These are phyloP conservation scores for Mustela lutreola DNA, from an alignment of 2,113 vertebrate species.

Conservation along the genomic window DNA sequence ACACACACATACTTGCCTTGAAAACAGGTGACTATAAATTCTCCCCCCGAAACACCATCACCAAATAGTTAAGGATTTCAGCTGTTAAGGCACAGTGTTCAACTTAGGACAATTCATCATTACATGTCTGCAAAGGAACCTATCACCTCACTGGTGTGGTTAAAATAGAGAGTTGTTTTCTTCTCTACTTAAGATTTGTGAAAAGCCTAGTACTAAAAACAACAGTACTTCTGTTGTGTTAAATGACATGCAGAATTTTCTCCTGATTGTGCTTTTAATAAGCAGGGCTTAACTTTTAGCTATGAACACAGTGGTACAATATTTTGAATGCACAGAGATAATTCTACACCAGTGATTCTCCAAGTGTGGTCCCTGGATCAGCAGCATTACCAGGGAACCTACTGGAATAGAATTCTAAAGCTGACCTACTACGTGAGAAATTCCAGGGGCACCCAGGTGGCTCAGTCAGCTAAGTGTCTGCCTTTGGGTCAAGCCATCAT, in stretches of 20 bases:
- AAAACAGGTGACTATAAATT: background rate
- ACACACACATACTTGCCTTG: background rate
- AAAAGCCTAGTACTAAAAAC: background rate
- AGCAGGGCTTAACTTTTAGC: background rate
- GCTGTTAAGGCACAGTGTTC: background rate
- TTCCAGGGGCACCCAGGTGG: background rate
- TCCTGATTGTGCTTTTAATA: constrained; percentile 52
- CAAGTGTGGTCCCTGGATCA: background rate
- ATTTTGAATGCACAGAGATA: background rate
- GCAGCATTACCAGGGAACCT: background rate
- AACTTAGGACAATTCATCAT: background rate
- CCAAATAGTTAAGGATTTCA: background rate
- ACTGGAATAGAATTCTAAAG: background rate
- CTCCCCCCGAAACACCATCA: background rate
- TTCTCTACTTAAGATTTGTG: background rate
- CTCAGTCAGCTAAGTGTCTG: background rate
- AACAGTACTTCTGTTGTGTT: background rate
- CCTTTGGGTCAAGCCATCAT: background rate
- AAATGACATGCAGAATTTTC: background rate
- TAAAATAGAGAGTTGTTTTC: background rate
- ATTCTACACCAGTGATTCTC: constrained; percentile 14
- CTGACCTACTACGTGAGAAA: background rate
- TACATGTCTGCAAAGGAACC: background rate
- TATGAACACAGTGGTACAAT: background rate
- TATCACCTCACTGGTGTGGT: background rate